Base-by-base conservation (phyloP, 2,888 invertebrate genomes). In the Hetaerina titia region DNA sequence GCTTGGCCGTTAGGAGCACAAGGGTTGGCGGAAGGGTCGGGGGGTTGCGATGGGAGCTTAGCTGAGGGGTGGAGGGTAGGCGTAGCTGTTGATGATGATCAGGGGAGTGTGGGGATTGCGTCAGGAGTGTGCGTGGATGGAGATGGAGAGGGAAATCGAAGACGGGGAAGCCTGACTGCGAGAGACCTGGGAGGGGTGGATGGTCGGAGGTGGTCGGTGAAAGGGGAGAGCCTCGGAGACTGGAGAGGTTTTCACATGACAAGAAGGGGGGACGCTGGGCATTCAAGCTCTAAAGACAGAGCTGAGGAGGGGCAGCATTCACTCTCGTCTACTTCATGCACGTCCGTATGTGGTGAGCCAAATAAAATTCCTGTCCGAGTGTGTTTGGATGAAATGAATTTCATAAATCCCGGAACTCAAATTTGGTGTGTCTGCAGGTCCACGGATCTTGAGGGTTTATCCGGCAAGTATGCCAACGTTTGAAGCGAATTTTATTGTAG, bases 1-100 rank as follows among this genome's bases (percentile, higher is more conserved):
- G 92, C 45, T 56, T 69, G 92, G 74, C 69, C 69, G 74, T 31
- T 74, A 69, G 74, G 56, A n/a, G n/a, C n/a, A 60, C n/a, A 15
- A 13, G 69, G 74, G 15, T 11, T 17, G 58, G 13, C 56, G 69
- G 92, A 11, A 56, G 19, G 56, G 25, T 11, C 15, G 15, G 22
- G 92, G 90, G 11, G n/a, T 11, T 0, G 74, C 56, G 90, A 64
- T 25, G 19, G 63, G 45, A 69, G 45, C 45, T 45, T 1, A 45
- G 45, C n/a, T 6, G 90, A 64, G 69, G 45, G 64, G 31, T 15
- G 90, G 90, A 89, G 90, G n/a, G 90, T 5, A 63, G 63, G 13
- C 63, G 13, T 5, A 19, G 17, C 15, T 45, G 45, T 58, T 89
- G 19, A 89, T 56, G 89, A 57, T 45, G 89, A 56, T 57, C 15